These are phyloP conservation scores for Tetramorium alpestre DNA, from an alignment of 1,140 invertebrate species.

Conservation along the genomic window DNA sequence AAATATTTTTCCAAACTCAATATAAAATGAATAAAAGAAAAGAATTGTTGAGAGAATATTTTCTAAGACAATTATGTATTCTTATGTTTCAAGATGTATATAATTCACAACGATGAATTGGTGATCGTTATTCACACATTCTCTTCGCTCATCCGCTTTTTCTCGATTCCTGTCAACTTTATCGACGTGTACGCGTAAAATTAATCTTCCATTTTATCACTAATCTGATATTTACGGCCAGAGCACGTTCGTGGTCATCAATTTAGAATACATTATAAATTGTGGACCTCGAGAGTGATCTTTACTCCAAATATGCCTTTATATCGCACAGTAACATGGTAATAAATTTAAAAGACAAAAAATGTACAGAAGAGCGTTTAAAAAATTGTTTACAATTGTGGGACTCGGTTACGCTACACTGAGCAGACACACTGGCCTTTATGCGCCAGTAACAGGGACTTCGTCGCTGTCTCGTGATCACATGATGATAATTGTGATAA, in stretches of 20 bases:
- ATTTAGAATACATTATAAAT: conserved; percentile 74
- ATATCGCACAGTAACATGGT: conserved; percentile 78
- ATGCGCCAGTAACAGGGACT: conserved; percentile 62
- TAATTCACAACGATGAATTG: conserved; percentile 67
- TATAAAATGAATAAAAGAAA: conserved; percentile 35
- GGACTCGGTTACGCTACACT: conserved; percentile 81
- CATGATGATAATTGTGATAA: conserved; percentile 32
- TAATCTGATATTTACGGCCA: conserved; percentile 66
- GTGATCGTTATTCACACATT: conserved; percentile 31
- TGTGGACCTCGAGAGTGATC: conserved; percentile 67
- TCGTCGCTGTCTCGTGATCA: conserved; percentile 8
- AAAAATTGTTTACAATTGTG: conserved; percentile 80
- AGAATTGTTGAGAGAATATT: conserved; percentile 26
- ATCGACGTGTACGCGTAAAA: conserved; percentile 64
- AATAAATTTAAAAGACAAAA: conserved; percentile 82
- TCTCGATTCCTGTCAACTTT: conserved; percentile 48
- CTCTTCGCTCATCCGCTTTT: conserved; percentile 21
- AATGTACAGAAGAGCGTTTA: conserved; percentile 85
- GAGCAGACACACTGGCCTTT: conserved; percentile 77
- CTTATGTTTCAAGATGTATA: conserved; percentile 55
- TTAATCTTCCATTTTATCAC: conserved; percentile 51
- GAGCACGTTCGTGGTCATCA: conserved; percentile 68
- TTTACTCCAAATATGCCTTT: conserved; percentile 73
- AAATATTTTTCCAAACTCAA: neutral
- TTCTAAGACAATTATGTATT: conserved; percentile 60